Base-by-base conservation (phyloP, 2,113 vertebrate species). In the Pantherophis guttatus region DNA sequence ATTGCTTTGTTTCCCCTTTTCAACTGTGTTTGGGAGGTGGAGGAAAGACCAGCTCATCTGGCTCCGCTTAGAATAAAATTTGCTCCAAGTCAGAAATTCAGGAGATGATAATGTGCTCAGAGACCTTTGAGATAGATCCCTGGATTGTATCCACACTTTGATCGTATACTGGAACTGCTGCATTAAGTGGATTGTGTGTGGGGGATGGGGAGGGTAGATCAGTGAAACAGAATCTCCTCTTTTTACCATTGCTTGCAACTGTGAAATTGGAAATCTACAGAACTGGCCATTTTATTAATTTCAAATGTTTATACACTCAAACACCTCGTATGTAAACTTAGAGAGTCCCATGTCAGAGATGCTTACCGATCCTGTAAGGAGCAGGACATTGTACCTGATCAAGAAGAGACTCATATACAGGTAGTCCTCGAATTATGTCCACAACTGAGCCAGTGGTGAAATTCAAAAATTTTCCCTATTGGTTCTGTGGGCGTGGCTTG, bases 61-160 rank as follows among this genome's bases (percentile, higher is more conserved):
- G 95, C 96, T 97, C 94, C 94, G 81, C 95, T 97, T 97, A 96
- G 96, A 95, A 93, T 95, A 94, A 96, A 96, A 97, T 96, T 97
- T 1, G 95, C 96, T 96, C 93, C 93, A 94, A 96, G 94, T 93
- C 96, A 94, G 96, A 97, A 96, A 96, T 96, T 91, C 94, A 95
- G 93, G 93, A 96, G 95, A 96, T 96, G 94, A 95, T 97, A 95
- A 95, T 96, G 97, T 95, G 95, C 95, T 96, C 95, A 96, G 96
- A 95, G 96, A 97, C 96, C 94, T 97, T 96, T 95, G 94, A 95
- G 96, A 97, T 97, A 95, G 96, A 95, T 95, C 94, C 94, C 94
- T 97, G 95, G 94, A 94, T 90, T 24, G 3, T 39, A 70, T 95
- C 95, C 96, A 95, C 90, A 95, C 88, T 94, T 94, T 95, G 96